These are phyloP conservation scores for Callionymus lyra DNA, from an alignment of 2,113 vertebrate genomes.

Conservation along the genomic window DNA sequence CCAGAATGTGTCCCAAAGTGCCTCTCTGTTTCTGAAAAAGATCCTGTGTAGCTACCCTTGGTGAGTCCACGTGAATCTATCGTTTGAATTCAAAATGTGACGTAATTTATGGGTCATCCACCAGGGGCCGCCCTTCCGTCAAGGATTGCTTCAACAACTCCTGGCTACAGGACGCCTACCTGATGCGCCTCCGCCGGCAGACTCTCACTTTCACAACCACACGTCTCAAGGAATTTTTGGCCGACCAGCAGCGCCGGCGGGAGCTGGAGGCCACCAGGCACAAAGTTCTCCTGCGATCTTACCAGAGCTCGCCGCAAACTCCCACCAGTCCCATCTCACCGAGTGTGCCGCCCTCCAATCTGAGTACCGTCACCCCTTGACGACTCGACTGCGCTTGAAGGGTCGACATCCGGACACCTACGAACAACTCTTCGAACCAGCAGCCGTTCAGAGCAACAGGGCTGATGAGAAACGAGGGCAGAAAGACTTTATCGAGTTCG, in stretches of 20 bases:
- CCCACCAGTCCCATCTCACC: slow-evolving; percentile 74
- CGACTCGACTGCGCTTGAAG: slow-evolving; percentile 17
- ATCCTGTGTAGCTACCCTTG: slow-evolving; percentile 89
- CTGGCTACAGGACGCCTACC: slow-evolving; percentile 94
- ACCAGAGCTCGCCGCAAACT: slow-evolving; percentile 68
- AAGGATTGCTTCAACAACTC: slow-evolving; percentile 90
- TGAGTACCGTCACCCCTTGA: slow-evolving; percentile 67
- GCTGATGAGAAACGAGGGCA: too few species aligned
- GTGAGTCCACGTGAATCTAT: slow-evolving; percentile 63
- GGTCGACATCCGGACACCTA: too few species aligned
- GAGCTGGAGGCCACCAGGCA: slow-evolving; percentile 79
- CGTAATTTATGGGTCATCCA: slow-evolving; percentile 12
- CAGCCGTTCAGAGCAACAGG: background rate
- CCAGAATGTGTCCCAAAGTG: slow-evolving; percentile 94
- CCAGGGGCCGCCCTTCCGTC: slow-evolving; percentile 87
- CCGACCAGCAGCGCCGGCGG: slow-evolving; percentile 79
- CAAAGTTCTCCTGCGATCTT: slow-evolving; percentile 95
- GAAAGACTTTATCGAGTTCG: too few species aligned
- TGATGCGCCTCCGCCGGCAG: slow-evolving; percentile 94
- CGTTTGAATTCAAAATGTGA: background rate
- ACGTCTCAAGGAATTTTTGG: slow-evolving; percentile 90
- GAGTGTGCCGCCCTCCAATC: slow-evolving; percentile 39
- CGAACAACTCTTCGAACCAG: slow-evolving; percentile 12
- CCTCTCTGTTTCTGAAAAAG: slow-evolving; percentile 92
- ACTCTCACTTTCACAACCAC: slow-evolving; percentile 95